Evolutionary conservation across 2,113 vertebrate species (phyloP), one percentile per base, ranked within the genome.

Genomic region (Actenoides hombroni): DNA sequence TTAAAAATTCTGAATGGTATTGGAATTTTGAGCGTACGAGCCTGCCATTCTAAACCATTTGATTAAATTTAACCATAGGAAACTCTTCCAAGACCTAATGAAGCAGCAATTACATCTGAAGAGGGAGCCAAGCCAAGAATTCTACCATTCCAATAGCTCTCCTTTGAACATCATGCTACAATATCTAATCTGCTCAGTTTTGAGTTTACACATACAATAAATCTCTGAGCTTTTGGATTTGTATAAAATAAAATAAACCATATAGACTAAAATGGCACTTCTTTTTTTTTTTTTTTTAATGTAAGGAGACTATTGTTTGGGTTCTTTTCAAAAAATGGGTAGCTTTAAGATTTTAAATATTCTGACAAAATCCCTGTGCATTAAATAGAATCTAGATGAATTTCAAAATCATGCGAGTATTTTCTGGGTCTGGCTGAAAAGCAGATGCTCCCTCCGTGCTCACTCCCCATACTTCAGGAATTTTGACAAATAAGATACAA

Each of bases 61-160:
- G 98, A 98, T 98, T 98, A 98, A 98, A 98, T 98, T 98, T 98
- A 98, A 98, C 98, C 97, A 98, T 97, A 97, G 98, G 97, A 98
- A 98, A 97, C 96, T 97, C 96, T 98, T 98, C 98, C 98, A 98
- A 98, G 96, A 97, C 95, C 97, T 98, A 98, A 98, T 98, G 98
- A 98, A 98, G 98, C 98, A 98, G 98, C 98, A 98, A 98, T 98
- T 98, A 98, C 97, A 98, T 98, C 95, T 98, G 97, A 98, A 98
- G 97, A 98, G 96, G 97, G 97, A 97, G 97, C 95, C 91, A 95
- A 96, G 98, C 98, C 98, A 98, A 98, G 95, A 97, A 96, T 87
- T 96, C 92, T 96, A 89, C 95, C 95, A 96, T 97, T 97, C 97
- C 97, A 98, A 94, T 92, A 96, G 97, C 96, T 97, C 95, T 98